Conservation (phyloP, 2,113 vertebrate species). For the Hippocampus barbouri region DNA sequence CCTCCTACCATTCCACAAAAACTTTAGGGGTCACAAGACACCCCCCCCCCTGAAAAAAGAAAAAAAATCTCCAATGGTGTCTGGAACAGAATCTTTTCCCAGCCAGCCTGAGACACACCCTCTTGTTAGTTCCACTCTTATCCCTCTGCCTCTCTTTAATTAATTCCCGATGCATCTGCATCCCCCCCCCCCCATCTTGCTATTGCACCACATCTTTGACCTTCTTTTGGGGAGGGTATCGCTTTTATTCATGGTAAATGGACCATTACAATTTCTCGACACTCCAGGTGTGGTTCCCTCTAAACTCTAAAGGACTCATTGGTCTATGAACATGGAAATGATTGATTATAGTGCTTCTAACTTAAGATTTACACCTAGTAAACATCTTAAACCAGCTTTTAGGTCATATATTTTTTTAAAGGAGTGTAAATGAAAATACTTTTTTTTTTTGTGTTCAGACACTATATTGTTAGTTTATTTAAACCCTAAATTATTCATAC, state of each 20-base stretch:
- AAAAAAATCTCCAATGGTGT: slow-evolving; percentile 59
- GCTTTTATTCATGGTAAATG: slow-evolving; percentile 60
- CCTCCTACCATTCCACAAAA: slow-evolving; percentile 29
- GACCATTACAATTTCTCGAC: slow-evolving; percentile 40
- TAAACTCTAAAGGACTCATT: slow-evolving; percentile 31
- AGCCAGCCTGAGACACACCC: slow-evolving; percentile 51
- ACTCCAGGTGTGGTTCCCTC: slow-evolving; percentile 60
- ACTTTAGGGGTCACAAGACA: slow-evolving; percentile 52
- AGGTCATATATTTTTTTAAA: neutral
- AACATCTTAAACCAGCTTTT: neutral
- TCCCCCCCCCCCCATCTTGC: slow-evolving; percentile 4
- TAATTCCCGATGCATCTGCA: slow-evolving; percentile 23
- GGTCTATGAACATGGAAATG: slow-evolving; percentile 30
- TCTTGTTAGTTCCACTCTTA: slow-evolving; percentile 70
- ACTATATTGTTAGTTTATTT: neutral
- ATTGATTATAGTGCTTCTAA: slow-evolving; percentile 27
- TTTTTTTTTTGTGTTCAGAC: too few relatives aligned
- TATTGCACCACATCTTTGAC: slow-evolving; percentile 45
- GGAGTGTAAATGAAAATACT: neutral
- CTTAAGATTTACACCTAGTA: neutral
- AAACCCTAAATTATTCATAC: neutral
- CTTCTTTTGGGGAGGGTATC: slow-evolving; percentile 9
- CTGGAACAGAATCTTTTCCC: slow-evolving; percentile 58
- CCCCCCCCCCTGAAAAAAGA: slow-evolving; percentile 3
- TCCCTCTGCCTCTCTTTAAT: slow-evolving; percentile 32